These are phyloP conservation scores for Tragelaphus buxtoni DNA, from an alignment of 2,113 vertebrate species.

Conservation along the genomic window DNA sequence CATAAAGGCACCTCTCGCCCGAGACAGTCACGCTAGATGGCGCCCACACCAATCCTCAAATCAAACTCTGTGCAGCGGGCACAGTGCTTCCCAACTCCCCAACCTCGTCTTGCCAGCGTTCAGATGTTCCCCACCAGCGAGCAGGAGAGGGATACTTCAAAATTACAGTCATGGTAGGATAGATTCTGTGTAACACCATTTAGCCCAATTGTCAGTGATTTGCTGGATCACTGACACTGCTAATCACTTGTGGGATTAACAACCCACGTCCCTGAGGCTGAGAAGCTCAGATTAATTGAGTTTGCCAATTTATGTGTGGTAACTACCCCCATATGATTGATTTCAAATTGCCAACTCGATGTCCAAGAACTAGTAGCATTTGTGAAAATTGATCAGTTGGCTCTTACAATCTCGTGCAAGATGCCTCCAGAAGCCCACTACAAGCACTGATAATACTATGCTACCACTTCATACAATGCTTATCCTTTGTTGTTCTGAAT, in stretches of 20 bases:
- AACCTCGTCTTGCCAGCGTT: not conserved
- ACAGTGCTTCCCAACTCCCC: not conserved
- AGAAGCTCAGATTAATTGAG: not conserved
- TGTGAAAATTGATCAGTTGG: not conserved
- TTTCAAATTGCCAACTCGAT: not conserved
- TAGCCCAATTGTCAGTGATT: not conserved
- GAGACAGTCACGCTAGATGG: not conserved
- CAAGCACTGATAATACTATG: not conserved
- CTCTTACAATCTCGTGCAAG: not conserved
- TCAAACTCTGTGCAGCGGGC: not conserved
- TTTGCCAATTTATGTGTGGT: not conserved
- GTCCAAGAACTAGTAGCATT: not conserved
- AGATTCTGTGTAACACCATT: not conserved
- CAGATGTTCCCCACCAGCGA: not conserved
- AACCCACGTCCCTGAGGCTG: not conserved
- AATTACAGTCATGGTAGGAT: not conserved
- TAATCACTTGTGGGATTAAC: not conserved
- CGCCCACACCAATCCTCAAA: not conserved
- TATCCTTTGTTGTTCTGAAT: not conserved
- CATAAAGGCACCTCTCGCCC: not conserved
- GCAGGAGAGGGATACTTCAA: not conserved
- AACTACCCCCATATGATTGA: not conserved
- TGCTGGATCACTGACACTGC: not conserved
- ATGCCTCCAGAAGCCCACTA: not conserved
- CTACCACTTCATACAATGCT: not conserved